These are phyloP conservation scores for Phrynosoma blainvillii DNA, from an alignment of 2,113 vertebrate species.

Conservation along the genomic window DNA sequence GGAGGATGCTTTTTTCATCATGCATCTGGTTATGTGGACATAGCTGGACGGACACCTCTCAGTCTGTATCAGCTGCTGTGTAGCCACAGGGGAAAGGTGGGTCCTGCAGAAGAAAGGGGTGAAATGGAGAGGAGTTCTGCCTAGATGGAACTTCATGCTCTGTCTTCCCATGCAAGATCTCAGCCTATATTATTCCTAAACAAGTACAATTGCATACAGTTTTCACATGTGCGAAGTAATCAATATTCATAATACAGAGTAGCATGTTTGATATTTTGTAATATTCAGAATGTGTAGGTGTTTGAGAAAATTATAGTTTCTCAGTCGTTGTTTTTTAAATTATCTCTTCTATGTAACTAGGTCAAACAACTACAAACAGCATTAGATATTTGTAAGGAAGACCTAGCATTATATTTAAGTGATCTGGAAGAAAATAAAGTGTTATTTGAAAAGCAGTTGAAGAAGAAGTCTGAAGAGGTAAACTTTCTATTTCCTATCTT, in stretches of 20 bases:
- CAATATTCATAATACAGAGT: background rate
- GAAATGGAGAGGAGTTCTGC: too few species aligned
- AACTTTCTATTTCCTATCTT: slow-evolving; percentile 34
- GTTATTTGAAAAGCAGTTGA: slow-evolving; percentile 81
- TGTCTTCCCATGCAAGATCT: too few species aligned
- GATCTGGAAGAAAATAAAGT: slow-evolving; percentile 83
- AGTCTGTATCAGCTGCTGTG: too few species aligned
- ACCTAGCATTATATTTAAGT: slow-evolving; percentile 81
- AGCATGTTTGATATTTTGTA: background rate
- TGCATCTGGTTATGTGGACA: too few species aligned
- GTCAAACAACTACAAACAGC: slow-evolving; percentile 84
- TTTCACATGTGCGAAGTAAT: background rate
- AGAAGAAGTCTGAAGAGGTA: slow-evolving; percentile 86
- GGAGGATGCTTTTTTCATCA: too few species aligned
- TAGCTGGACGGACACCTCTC: too few species aligned
- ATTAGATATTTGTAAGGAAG: slow-evolving; percentile 82
- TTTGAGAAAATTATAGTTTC: background rate
- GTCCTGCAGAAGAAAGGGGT: too few species aligned
- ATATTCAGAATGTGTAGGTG: background rate
- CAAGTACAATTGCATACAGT: background rate
- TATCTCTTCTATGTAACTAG: slow-evolving; percentile 69
- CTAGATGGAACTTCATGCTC: too few species aligned
- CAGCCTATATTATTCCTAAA: background rate
- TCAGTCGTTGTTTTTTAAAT: background rate
- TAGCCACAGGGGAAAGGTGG: too few species aligned